Percentiles rank a stretch among this genome's conserved stretches.
phyloP scores from a whole-genome alignment of 2,797 vertebrate species.

The Galago senegalensis region DNA sequence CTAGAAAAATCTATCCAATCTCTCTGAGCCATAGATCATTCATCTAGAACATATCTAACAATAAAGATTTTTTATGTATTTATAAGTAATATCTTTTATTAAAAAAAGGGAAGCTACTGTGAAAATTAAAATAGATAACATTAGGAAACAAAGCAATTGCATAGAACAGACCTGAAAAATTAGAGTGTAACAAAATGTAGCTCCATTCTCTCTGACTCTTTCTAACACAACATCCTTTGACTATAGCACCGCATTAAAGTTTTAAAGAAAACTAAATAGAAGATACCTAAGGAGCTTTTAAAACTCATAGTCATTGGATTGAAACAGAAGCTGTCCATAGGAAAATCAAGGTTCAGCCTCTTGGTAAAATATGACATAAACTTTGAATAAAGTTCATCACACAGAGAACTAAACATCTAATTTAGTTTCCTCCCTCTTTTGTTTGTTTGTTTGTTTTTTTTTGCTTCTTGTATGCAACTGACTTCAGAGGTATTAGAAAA shows the following conservation, averaged over 20 bases:
- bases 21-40: not conserved
- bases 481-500: not conserved
- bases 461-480: not conserved
- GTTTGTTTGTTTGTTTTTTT: not conserved
- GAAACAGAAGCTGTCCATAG: not conserved
- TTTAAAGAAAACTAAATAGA: not conserved
- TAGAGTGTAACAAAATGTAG: not conserved
- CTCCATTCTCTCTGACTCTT: not conserved
- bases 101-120: not conserved
- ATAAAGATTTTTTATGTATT: not conserved
- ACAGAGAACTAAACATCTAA: not conserved
- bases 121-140: slow-evolving; percentile 37
- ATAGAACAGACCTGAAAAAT: not conserved
- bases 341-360: not conserved
- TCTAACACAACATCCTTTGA: not conserved
- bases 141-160: not conserved
- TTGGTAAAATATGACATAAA: not conserved
- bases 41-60: not conserved
- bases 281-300: not conserved
- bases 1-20: not conserved
- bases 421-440: not conserved
- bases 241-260: not conserved
- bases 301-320: not conserved
- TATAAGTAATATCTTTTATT: not conserved
- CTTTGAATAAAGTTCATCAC: not conserved